These are phyloP conservation scores for Delphinus delphis DNA, from an alignment of 2,113 vertebrate species.

Conservation along the genomic window DNA sequence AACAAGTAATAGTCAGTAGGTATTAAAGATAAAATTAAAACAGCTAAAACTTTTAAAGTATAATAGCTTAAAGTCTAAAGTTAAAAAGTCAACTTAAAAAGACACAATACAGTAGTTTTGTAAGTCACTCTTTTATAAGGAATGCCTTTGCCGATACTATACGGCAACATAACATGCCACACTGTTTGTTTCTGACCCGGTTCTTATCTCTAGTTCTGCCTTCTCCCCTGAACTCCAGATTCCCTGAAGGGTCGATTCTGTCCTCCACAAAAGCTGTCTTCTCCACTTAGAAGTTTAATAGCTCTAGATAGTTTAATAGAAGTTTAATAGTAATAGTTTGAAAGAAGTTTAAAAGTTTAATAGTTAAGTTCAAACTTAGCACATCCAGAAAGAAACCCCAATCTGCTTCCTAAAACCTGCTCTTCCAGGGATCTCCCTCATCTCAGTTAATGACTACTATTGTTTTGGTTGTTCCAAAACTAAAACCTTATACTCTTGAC, in stretches of 20 bases:
- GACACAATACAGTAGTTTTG: background rate
- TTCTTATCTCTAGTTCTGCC: background rate
- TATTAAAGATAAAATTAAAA: background rate
- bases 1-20: background rate
- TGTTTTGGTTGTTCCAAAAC: background rate
- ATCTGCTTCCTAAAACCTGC: background rate
- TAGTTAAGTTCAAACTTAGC: background rate
- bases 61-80: background rate
- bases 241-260: background rate
- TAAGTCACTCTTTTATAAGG: background rate
- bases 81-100: background rate
- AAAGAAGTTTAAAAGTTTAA: background rate
- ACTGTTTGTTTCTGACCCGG: background rate
- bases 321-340: background rate
- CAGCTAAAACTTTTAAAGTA: background rate
- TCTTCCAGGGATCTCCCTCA: background rate
- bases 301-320: background rate
- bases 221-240: background rate
- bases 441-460: background rate
- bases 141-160: background rate
- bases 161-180: background rate
- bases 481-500: background rate
- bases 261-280: background rate
- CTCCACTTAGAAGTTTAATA: background rate
- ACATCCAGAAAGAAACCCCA: background rate